Base-by-base conservation (phyloP, 2,888 invertebrate species). In the Conchocele bisecta region DNA sequence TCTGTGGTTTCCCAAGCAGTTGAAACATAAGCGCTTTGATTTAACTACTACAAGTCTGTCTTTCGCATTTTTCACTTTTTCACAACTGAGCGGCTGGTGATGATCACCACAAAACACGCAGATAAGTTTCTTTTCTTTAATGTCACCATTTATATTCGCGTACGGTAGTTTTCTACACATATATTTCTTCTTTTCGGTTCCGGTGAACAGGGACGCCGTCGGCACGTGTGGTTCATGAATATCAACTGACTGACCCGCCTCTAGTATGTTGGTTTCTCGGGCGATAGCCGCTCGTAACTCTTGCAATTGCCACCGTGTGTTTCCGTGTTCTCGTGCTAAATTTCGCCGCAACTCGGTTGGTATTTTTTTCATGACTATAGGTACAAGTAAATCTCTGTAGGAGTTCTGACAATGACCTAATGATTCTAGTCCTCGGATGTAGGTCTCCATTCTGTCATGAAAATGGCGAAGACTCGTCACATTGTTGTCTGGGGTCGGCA, bases 371-470 rank as follows among this genome's bases (percentile, higher is more conserved):
- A 57, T 54, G 15, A 74, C 48, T 15, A 65, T 29, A 22, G 65
- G 61, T 17, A 73, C 56, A 20, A 65, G 22, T 6, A 63, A 35
- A 17, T 35, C 39, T 35, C 63, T 64, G 28, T 75, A 63, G 5
- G 50, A 54, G 13, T 63, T 64, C 29, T 70, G n/a, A n/a, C n/a
- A 31, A 29, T 61, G 65, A 13, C 51, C 64, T 11, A 74, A 20
- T 6, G 70, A 63, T 48, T 73, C 61, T 24, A 64, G 50, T 11
- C 61, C 65, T 3, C 64, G 57, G 28, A 72, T 54, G 29, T 67
- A 64, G 11, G 33, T 58, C 29, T 72, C 61, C 46, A 65, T 44
- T 31, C 57, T 71, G 54, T 71, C 65, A 17, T 42, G 42, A 58
- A 72, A 74, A 3, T 56, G 11, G 17, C 61, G 15, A 11, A 68